Evolutionary conservation across 2,888 invertebrate species (phyloP).

Genomic region (Pogonocherus hispidulus): DNA sequence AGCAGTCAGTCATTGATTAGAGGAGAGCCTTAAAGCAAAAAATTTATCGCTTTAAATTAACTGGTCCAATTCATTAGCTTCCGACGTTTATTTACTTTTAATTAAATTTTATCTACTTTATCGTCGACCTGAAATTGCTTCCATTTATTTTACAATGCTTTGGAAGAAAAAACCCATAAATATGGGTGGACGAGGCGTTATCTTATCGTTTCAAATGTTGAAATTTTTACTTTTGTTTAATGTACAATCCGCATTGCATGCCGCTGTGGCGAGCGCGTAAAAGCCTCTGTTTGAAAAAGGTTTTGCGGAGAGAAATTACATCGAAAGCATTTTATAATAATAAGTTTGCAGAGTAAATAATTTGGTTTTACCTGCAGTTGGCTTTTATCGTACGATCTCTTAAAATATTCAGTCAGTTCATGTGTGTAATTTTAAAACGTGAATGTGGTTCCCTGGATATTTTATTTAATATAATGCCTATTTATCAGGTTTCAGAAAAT

Average conservation of each 20-base stretch:
- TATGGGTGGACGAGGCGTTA: slow-evolving; percentile 48
- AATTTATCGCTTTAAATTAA: slow-evolving; percentile 57
- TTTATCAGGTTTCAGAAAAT: no score
- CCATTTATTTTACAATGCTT: slow-evolving; percentile 55
- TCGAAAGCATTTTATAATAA: slow-evolving; percentile 23
- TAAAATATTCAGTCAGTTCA: not conserved
- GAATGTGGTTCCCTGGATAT: not conserved
- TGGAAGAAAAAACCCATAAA: slow-evolving; percentile 52
- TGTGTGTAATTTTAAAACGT: not conserved
- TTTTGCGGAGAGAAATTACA: slow-evolving; percentile 16
- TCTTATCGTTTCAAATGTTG: slow-evolving; percentile 51
- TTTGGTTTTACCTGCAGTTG: slow-evolving; percentile 1
- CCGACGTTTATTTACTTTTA: slow-evolving; percentile 61
- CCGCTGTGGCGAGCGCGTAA: slow-evolving; percentile 6
- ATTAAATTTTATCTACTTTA: slow-evolving; percentile 61
- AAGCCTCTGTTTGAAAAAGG: not conserved
- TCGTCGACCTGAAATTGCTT: slow-evolving; percentile 54
- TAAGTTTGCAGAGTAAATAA: slow-evolving; percentile 3
- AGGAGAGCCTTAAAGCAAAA: slow-evolving; percentile 39
- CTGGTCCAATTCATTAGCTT: slow-evolving; percentile 59
- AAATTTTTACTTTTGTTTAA: slow-evolving; percentile 36
- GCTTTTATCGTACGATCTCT: not conserved
- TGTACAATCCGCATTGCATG: slow-evolving; percentile 33
- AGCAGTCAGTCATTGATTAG: slow-evolving; percentile 29
- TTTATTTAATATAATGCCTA: not conserved